Evolutionary conservation across 2,797 vertebrate genomes (phyloP).

Genomic region (Selene dorsalis): DNA sequence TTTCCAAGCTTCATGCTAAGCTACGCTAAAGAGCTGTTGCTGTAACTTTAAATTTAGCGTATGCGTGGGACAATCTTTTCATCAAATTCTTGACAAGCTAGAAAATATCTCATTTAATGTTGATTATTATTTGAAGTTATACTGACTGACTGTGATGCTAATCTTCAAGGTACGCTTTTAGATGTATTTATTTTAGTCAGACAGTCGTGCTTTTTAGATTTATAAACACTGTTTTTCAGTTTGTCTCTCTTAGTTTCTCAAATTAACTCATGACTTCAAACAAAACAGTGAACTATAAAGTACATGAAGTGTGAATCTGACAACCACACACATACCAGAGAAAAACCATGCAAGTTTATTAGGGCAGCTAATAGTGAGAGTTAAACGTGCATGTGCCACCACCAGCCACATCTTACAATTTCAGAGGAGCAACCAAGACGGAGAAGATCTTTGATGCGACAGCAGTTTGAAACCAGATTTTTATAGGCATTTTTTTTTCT

Average conservation of each 20-base stretch:
- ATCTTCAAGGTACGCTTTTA: not conserved
- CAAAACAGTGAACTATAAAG: conserved; percentile 38
- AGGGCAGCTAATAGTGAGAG: conserved; percentile 74
- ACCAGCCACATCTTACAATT: conserved; percentile 74
- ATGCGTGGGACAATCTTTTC: conserved; percentile 4
- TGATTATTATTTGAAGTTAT: conserved; percentile 1
- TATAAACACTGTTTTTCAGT: not conserved
- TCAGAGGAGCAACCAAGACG: conserved; percentile 54
- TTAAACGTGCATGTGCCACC: conserved; percentile 57
- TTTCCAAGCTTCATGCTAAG: not conserved
- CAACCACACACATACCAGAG: conserved; percentile 65
- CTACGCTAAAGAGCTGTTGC: not conserved
- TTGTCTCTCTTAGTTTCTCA: conserved; percentile 27
- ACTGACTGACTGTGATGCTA: not conserved
- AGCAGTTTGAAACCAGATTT: conserved; percentile 46
- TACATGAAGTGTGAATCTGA: conserved; percentile 60
- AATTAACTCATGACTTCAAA: conserved; percentile 58
- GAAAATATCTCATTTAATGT: not conserved
- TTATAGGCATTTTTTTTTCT: conserved; percentile 49
- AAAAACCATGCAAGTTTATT: conserved; percentile 67
- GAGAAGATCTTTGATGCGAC: conserved; percentile 68
- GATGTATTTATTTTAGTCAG: not conserved
- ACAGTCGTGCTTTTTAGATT: conserved; percentile 23
- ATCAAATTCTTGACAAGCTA: conserved; percentile 7
- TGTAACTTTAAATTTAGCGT: not conserved